Conservation (phyloP, 2,888 invertebrate species). For the Scaptomyza tumidula region DNA sequence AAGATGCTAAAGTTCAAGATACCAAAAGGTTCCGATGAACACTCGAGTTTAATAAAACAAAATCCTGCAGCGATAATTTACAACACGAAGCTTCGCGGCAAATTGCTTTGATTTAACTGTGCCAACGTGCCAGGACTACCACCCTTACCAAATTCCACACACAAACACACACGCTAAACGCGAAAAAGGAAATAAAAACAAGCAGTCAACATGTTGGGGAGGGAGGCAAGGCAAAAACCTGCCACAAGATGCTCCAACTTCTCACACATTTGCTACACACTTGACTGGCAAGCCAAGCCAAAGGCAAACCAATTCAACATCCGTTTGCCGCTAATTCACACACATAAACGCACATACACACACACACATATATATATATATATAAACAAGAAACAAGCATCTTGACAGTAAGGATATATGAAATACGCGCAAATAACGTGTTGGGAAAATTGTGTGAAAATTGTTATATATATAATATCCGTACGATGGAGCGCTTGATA, state of each 20-base stretch:
- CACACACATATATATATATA: background rate
- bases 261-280: constrained; percentile 53
- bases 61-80: constrained; percentile 80
- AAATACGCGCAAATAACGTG: constrained; percentile 79
- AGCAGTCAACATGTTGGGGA: constrained; percentile 64
- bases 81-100: constrained; percentile 75
- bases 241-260: constrained; percentile 69
- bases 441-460: constrained; percentile 78
- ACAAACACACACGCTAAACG: constrained; percentile 17
- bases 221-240: constrained; percentile 46
- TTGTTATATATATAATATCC: constrained; percentile 79
- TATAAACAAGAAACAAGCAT: constrained; percentile 15
- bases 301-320: constrained; percentile 79
- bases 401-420: constrained; percentile 69
- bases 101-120: constrained; percentile 80
- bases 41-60: constrained; percentile 76
- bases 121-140: constrained; percentile 69
- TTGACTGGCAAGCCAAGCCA: constrained; percentile 68
- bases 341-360: constrained; percentile 40
- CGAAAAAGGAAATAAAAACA: constrained; percentile 70
- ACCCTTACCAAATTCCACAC: constrained; percentile 12
- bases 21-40: constrained; percentile 44
- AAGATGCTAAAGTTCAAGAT: constrained; percentile 19
- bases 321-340: constrained; percentile 79
- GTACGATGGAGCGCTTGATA: constrained; percentile 64